Evolutionary conservation across 2,113 vertebrate species (phyloP).

Genomic region (Beaufortia kweichowensis): DNA sequence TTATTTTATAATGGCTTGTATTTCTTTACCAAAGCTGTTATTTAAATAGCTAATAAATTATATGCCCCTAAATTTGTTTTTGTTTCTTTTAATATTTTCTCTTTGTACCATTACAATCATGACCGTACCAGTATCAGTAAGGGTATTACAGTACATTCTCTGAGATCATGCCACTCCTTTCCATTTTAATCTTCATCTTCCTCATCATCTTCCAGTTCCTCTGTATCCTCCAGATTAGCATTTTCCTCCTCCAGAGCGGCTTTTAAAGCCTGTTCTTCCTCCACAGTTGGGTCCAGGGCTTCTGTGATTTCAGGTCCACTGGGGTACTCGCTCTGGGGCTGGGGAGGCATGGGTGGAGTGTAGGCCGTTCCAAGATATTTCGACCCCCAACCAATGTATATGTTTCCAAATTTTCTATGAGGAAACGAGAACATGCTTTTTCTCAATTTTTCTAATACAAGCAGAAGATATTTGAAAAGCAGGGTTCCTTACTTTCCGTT

Average conservation of each 20-base stretch:
- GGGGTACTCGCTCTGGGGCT: constrained; percentile 77
- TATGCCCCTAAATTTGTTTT: not conserved
- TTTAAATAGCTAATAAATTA: constrained; percentile 20
- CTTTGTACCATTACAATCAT: too few relatives aligned
- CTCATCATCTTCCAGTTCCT: constrained; percentile 75
- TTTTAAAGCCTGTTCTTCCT: constrained; percentile 81
- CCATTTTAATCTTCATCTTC: constrained; percentile 74
- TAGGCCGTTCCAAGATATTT: constrained; percentile 81
- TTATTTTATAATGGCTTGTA: not conserved
- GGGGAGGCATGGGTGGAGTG: constrained; percentile 67
- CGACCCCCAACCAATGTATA: constrained; percentile 93
- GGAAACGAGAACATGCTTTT: not conserved
- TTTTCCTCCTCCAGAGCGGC: constrained; percentile 73
- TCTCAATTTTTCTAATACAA: too few relatives aligned
- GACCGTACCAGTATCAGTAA: too few relatives aligned
- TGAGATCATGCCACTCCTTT: too few relatives aligned
- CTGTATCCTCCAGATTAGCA: constrained; percentile 70
- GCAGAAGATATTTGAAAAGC: not conserved
- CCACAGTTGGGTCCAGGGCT: constrained; percentile 78
- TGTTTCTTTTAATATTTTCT: not conserved
- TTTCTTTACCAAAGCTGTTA: not conserved
- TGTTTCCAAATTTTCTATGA: constrained; percentile 79
- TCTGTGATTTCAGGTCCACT: constrained; percentile 81
- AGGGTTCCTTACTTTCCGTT: constrained; percentile 79
- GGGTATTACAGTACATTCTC: too few relatives aligned